A percentile compares a stretch with the other conserved stretches of the same genome.
Evolutionary conservation across 2,888 invertebrate species (phyloP).

Genomic region (Callosobruchus maculatus): DNA sequence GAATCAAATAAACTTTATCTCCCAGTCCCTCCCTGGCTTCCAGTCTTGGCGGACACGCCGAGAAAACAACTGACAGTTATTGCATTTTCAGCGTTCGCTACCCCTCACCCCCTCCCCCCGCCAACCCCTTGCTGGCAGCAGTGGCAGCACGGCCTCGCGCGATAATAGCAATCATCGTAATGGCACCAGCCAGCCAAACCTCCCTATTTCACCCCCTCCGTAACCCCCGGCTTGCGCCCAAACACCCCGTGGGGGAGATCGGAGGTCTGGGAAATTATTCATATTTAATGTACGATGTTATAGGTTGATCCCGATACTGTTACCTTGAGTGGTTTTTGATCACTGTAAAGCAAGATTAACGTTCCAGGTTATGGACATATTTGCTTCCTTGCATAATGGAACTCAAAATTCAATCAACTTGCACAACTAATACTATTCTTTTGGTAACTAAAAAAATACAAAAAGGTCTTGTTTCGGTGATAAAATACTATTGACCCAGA

Average conservation of each 20-base stretch:
- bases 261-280: background rate
- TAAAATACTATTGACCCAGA: no score
- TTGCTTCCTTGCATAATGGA: no score
- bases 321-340: background rate
- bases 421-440: no score
- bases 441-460: no score
- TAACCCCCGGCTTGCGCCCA: background rate
- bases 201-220: constrained; percentile 9
- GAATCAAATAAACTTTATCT: constrained; percentile 18
- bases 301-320: background rate
- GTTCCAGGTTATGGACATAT: background rate
- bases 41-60: constrained; percentile 22
- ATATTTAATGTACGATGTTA: background rate
- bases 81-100: constrained; percentile 44
- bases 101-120: constrained; percentile 9
- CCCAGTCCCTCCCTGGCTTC: constrained; percentile 20
- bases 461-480: no score
- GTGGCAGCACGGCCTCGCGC: constrained; percentile 23
- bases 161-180: constrained; percentile 39
- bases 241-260: background rate
- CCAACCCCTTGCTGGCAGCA: constrained; percentile 21
- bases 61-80: constrained; percentile 48
- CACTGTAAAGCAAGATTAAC: background rate
- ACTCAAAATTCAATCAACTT: no score
- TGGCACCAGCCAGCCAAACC: constrained; percentile 25